Evolutionary conservation across 2,888 invertebrate genomes (phyloP).

Genomic region (Epistrophe grossulariae): DNA sequence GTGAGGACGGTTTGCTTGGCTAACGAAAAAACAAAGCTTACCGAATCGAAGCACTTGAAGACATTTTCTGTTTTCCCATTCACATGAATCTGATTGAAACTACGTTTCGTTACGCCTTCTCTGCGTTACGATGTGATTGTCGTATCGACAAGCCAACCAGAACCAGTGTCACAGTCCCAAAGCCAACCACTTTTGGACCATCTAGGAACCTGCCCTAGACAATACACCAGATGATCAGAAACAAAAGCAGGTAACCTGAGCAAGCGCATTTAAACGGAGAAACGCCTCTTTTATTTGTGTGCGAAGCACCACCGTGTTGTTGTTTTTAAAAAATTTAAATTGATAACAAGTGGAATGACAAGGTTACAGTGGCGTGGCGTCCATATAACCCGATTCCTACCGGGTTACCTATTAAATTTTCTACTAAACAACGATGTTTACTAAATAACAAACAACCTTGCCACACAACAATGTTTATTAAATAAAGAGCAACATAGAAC

Average conservation of each 20-base stretch:
- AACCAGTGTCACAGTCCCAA: slow-evolving; percentile 18
- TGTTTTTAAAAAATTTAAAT: neutral
- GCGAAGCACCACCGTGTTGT: neutral
- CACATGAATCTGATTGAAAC: slow-evolving; percentile 53
- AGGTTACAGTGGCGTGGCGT: no score
- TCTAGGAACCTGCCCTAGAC: slow-evolving; percentile 84
- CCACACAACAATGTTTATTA: no score
- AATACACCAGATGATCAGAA: slow-evolving; percentile 80
- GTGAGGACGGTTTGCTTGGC: slow-evolving; percentile 39
- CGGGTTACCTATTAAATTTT: no score
- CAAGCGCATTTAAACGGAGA: slow-evolving; percentile 71
- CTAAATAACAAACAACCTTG: no score
- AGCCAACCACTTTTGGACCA: slow-evolving; percentile 78
- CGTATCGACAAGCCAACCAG: slow-evolving; percentile 14
- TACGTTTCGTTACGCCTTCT: slow-evolving; percentile 60
- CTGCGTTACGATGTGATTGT: slow-evolving; percentile 9
- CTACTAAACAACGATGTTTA: no score
- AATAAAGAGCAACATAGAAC: no score
- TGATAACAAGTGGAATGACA: neutral
- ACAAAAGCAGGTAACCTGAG: slow-evolving; percentile 77
- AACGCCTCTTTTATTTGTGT: slow-evolving; percentile 40
- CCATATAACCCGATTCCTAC: no score
- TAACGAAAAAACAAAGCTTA: neutral
- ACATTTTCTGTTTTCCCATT: slow-evolving; percentile 56
- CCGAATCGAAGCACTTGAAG: slow-evolving; percentile 27